phyloP scores from a whole-genome alignment of 2,113 vertebrate genomes.

The Mionectes macconnelli region DNA sequence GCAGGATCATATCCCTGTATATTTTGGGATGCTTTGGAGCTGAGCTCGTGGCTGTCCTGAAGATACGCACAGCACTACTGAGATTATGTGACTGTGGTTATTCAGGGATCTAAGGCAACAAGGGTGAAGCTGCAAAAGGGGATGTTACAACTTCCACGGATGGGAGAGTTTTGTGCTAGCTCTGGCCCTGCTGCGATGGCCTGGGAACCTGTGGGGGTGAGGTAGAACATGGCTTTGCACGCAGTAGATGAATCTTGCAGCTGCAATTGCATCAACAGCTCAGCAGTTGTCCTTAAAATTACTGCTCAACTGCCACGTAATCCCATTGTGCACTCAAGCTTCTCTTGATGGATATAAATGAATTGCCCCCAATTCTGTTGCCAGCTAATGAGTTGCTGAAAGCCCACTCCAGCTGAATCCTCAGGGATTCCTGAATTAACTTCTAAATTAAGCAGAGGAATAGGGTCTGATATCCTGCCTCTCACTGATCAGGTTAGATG shows the following conservation, averaged over 20 bases:
- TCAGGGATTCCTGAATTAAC: neutral
- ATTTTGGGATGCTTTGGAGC: neutral
- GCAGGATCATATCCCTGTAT: neutral
- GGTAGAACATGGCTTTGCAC: neutral
- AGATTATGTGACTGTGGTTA: neutral
- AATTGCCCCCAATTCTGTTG: neutral
- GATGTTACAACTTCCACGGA: neutral
- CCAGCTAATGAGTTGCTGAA: neutral
- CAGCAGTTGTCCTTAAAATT: neutral
- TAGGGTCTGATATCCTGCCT: neutral
- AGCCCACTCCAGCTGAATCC: neutral
- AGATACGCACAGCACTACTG: neutral
- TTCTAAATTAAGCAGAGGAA: neutral
- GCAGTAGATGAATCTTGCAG: neutral
- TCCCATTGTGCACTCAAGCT: neutral
- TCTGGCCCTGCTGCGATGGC: neutral
- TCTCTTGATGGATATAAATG: neutral
- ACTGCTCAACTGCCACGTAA: neutral
- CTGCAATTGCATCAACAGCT: neutral
- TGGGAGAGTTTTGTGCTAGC: accelerated
- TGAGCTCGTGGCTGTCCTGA: neutral
- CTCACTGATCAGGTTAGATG: neutral
- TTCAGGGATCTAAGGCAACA: neutral
- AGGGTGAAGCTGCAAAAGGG: neutral
- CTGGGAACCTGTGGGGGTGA: neutral